Evolutionary conservation across 2,113 vertebrate species (phyloP), one percentile per base, ranked within the genome.

Genomic region (Falco punctatus): DNA sequence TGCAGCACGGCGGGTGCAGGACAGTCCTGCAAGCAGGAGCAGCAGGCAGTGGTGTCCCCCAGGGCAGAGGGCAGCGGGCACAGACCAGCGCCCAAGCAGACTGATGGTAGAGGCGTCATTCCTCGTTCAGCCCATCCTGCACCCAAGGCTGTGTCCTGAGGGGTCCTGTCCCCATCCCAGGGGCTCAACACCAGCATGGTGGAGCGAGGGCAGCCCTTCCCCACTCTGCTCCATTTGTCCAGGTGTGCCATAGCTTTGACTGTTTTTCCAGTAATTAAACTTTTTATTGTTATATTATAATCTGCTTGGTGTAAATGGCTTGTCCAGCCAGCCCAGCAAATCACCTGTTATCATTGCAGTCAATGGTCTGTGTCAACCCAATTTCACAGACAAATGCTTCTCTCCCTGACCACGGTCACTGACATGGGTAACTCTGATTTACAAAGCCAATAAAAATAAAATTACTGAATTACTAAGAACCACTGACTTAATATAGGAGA

Each of bases 341-440:
- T 98, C 98, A 97, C 97, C 90, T 87, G 92, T 91, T 97, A 98
- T 98, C 98, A 98, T 96, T 92, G 94, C 94, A 94, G 96, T 96
- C 97, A 98, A 98, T 98, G 98, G 98, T 65, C 98, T 98, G 98
- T 98, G 98, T 98, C 98, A 97, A 97, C 96, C 96, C 98, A 98
- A 98, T 99, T 99, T 98, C 98, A 98, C 98, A 99, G 98, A 98
- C 98, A 98, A 98, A 98, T 82, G 98, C 98, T 92, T 90, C 97
- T 97, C 92, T 95, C 92, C 89, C 96, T 93, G 94, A 95, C 97
- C 97, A 95, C 71, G 83, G 97, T 90, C 98, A 96, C 97, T 96
- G 97, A 97, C 81, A 95, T 94, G 97, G 94, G 96, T 88, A 97
- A 96, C 97, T 96, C 97, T 98, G 98, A 98, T 98, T 98, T 98